phyloP scores from a whole-genome alignment of 2,888 invertebrate genomes.

The Hybos culiciformis region DNA sequence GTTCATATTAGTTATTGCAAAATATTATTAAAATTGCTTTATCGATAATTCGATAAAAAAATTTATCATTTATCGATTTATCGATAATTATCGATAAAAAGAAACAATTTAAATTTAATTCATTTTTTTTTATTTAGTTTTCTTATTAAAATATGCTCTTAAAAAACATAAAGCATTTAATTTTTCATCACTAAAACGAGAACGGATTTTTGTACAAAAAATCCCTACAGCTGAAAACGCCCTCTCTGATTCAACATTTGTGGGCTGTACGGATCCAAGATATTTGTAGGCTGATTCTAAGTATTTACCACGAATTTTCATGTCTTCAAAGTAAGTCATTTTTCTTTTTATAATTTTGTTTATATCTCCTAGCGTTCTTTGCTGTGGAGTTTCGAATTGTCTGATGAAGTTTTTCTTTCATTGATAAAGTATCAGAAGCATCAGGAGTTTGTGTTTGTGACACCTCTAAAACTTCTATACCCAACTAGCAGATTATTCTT shows the following conservation, averaged over 20 bases:
- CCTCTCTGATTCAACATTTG: slow-evolving; percentile 5
- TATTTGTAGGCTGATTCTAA: neutral
- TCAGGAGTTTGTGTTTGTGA: neutral
- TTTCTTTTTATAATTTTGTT: neutral
- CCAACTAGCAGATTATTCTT: no score
- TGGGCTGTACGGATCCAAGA: neutral
- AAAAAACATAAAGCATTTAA: neutral
- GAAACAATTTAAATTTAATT: neutral
- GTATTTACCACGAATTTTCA: neutral
- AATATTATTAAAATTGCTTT: neutral
- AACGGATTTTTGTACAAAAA: slow-evolving; percentile 3
- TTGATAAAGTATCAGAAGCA: neutral
- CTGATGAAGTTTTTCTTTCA: neutral
- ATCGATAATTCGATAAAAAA: neutral
- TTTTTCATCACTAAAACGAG: neutral
- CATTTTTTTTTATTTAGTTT: neutral
- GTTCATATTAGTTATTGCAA: no score
- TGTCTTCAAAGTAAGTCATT: neutral
- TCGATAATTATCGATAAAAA: neutral
- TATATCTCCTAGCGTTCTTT: neutral
- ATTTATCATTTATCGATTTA: neutral
- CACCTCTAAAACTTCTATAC: neutral
- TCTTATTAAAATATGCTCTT: neutral
- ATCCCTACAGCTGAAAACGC: slow-evolving; percentile 7
- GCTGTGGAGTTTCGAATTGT: neutral